Percentiles rank a stretch among this genome's conserved stretches.
Conservation (phyloP, 2,113 vertebrate species). For the Benitochromis conjunctus region DNA sequence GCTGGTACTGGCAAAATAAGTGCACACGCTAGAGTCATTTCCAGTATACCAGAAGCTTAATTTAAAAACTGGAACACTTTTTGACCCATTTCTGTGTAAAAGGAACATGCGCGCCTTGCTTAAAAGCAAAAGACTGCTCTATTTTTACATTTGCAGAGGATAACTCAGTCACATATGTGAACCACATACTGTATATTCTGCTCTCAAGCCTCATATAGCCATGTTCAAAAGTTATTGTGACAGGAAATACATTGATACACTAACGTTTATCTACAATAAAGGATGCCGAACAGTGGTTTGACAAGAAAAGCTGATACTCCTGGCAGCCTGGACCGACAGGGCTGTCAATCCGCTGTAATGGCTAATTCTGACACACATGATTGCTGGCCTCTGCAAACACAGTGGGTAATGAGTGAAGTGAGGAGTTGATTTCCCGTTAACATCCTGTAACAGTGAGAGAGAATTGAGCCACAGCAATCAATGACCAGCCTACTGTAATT, state of each 20-base stretch:
- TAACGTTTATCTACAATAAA: not conserved
- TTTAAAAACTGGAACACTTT: not conserved
- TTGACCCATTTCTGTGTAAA: not conserved
- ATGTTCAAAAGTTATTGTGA: not conserved
- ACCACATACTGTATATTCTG: not conserved
- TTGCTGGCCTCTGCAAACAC: not conserved
- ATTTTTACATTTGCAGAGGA: not conserved
- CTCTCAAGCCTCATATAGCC: fast-evolving
- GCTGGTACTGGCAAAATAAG: not conserved
- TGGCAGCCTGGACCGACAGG: no score
- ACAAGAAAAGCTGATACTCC: not conserved
- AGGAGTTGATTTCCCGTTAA: not conserved
- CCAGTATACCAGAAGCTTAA: not conserved
- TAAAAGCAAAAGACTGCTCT: not conserved
- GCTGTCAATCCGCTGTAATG: not conserved
- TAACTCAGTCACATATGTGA: not conserved
- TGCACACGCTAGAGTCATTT: not conserved
- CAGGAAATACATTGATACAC: not conserved
- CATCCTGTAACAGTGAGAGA: not conserved
- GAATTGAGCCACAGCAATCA: not conserved
- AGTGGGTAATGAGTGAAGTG: fast-evolving
- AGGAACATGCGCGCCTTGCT: not conserved
- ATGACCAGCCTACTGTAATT: not conserved
- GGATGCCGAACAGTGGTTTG: not conserved
- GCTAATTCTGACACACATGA: not conserved